Percentiles rank a stretch among this genome's conserved stretches.
These are phyloP conservation scores for Acrobasis consociella DNA, from an alignment of 2,888 invertebrate species.

Conservation along the genomic window DNA sequence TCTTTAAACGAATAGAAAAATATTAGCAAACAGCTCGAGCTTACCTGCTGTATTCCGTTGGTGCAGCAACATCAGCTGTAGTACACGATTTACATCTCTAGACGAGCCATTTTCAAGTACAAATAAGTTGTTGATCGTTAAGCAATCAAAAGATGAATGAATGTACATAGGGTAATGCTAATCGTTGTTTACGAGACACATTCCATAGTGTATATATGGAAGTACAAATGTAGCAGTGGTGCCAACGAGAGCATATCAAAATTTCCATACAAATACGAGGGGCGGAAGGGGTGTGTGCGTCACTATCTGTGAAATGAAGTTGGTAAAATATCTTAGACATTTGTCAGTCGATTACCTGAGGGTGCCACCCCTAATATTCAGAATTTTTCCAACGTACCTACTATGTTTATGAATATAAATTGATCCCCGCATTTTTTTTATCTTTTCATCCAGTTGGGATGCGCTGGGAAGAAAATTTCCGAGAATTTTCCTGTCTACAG, in stretches of 20 bases:
- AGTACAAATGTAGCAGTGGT: background rate
- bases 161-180: no score
- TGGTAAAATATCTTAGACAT: conserved; percentile 78
- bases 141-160: no score
- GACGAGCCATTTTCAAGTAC: no score
- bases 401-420: conserved; percentile 75
- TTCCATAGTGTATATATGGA: no score
- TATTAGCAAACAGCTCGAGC: no score
- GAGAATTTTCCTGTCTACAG: background rate
- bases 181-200: no score
- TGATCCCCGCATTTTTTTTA: conserved; percentile 28
- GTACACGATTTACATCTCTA: no score
- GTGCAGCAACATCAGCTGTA: no score
- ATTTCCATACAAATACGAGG: conserved; percentile 21
- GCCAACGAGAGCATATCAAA: conserved; percentile 2
- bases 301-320: conserved; percentile 73
- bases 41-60: no score
- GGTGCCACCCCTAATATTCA: conserved; percentile 68
- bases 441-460: background rate
- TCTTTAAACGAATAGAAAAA: no score
- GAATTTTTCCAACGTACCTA: conserved; percentile 60
- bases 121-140: no score
- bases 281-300: conserved; percentile 28
- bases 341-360: conserved; percentile 81
- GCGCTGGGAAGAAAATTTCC: background rate